A percentile compares a stretch with the other conserved stretches of the same genome.
phyloP scores from a whole-genome alignment of 1,140 invertebrate species.

The Brachionus paranguensis region DNA sequence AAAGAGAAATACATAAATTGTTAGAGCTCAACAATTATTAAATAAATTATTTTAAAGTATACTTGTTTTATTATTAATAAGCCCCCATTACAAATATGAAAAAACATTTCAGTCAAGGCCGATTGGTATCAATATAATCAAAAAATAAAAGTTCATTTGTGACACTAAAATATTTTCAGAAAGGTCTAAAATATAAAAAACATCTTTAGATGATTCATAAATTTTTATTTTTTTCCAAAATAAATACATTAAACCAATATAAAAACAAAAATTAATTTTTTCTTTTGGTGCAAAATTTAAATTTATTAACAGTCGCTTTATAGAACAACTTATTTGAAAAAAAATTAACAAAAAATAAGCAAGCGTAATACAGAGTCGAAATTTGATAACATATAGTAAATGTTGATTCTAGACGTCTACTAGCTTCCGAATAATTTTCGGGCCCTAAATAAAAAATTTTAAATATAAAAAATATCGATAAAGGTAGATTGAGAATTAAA shows the following conservation, averaged over 20 bases:
- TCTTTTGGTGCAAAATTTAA: neutral
- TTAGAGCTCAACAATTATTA: too few relatives aligned
- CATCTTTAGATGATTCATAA: too few relatives aligned
- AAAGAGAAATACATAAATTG: too few relatives aligned
- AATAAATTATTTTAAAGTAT: too few relatives aligned
- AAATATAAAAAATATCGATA: neutral
- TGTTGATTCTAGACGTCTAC: neutral
- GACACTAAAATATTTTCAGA: neutral
- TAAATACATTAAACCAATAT: neutral
- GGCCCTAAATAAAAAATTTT: neutral
- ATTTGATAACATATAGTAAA: constrained; percentile 1
- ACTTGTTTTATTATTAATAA: too few relatives aligned
- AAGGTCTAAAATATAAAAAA: too few relatives aligned
- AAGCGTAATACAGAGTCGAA: neutral
- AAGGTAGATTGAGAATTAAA: constrained; percentile 21
- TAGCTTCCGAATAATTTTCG: neutral
- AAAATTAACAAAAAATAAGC: constrained; percentile 8
- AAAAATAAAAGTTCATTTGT: neutral
- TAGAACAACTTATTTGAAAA: neutral
- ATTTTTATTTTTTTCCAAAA: too few relatives aligned
- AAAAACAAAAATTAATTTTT: neutral
- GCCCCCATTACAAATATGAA: too few relatives aligned
- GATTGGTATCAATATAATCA: neutral
- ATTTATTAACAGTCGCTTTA: neutral
- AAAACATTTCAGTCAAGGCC: neutral